phyloP scores from a whole-genome alignment of 2,797 vertebrate genomes.

The Falco berigora region DNA sequence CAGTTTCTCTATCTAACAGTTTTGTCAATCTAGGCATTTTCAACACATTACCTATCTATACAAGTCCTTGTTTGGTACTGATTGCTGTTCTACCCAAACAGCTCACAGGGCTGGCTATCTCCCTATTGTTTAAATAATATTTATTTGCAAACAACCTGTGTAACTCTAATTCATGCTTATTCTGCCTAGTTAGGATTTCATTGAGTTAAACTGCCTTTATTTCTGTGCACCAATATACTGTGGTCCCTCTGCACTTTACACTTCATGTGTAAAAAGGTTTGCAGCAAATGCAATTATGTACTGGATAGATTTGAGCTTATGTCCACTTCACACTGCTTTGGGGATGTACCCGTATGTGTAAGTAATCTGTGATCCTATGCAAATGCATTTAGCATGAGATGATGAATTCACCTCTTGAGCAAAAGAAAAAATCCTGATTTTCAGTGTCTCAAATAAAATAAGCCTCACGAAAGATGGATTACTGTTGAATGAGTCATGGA shows the following conservation, averaged over 20 bases:
- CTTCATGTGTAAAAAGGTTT: neutral
- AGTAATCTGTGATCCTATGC: neutral
- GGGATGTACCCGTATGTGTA: neutral
- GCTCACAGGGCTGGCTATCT: conserved; percentile 8
- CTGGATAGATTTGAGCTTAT: neutral
- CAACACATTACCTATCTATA: conserved; percentile 4
- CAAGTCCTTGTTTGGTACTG: neutral
- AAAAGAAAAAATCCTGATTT: neutral
- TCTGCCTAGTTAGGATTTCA: conserved; percentile 2
- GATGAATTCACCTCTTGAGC: neutral
- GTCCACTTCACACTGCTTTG: neutral
- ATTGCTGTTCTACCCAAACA: neutral
- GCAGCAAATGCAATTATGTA: neutral
- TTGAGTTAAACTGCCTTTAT: neutral
- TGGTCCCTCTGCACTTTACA: conserved; percentile 12
- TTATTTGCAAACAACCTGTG: conserved; percentile 59
- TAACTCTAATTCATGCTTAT: conserved; percentile 32
- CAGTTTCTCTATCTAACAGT: conserved; percentile 54
- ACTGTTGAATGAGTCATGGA: conserved; percentile 45
- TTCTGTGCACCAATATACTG: neutral
- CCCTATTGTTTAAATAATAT: conserved; percentile 45
- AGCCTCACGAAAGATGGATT: conserved; percentile 10
- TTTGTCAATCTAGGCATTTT: conserved; percentile 60
- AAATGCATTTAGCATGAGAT: neutral
- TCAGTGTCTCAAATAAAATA: conserved; percentile 25